These are phyloP conservation scores for Acanthiza pusilla DNA, from an alignment of 2,797 vertebrate genomes.

Conservation along the genomic window DNA sequence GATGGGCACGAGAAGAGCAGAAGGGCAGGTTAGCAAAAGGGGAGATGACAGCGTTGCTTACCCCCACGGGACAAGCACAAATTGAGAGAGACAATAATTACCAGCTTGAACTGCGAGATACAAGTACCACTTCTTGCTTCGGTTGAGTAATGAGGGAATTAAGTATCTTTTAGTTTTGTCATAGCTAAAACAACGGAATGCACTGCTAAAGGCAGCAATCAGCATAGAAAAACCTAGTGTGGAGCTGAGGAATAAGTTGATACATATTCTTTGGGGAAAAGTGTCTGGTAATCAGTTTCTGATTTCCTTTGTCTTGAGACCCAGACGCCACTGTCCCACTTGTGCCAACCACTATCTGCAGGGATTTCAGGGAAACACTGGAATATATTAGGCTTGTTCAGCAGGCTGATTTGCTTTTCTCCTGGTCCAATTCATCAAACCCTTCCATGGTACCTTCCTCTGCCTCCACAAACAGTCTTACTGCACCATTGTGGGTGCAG, in stretches of 20 bases:
- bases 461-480: not conserved
- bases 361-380: not conserved
- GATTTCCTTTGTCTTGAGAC: not conserved
- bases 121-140: not conserved
- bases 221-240: not conserved
- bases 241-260: not conserved
- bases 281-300: not conserved
- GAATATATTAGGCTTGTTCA: not conserved
- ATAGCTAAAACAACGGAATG: not conserved
- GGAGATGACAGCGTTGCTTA: not conserved
- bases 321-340: not conserved
- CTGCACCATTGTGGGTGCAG: accelerated
- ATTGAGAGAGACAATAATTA: not conserved
- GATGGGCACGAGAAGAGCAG: not conserved
- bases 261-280: not conserved
- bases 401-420: not conserved
- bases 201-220: not conserved
- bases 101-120: not conserved
- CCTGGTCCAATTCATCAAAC: not conserved
- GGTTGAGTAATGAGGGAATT: not conserved
- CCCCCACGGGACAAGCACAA: not conserved
- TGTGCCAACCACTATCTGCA: not conserved
- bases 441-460: not conserved
- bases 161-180: not conserved
- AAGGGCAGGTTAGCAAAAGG: not conserved